Evolutionary conservation across 64 coral and sea anemone species (phyloP).

Genomic region (Montipora cactus): DNA sequence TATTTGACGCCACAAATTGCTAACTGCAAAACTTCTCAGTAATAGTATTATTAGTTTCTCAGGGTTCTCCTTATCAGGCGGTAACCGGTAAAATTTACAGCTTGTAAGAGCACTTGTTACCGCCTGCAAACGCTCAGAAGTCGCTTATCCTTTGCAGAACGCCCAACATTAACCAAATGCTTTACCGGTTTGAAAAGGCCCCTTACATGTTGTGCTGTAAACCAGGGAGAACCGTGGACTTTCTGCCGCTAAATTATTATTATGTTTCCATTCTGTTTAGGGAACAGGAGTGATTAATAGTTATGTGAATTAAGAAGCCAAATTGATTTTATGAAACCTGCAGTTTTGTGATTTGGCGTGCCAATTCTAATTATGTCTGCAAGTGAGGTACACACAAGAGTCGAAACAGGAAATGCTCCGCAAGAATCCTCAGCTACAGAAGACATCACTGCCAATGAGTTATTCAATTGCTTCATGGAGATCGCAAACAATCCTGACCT

Average conservation of each 20-base stretch:
- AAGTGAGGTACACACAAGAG: neutral
- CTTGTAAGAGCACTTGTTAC: too few species aligned
- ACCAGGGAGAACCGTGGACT: too few species aligned
- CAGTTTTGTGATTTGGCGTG: neutral
- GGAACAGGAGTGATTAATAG: neutral
- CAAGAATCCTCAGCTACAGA: constrained; percentile 25
- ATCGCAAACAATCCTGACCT: constrained; percentile 69
- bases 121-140: too few species aligned
- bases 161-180: too few species aligned
- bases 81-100: too few species aligned
- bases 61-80: too few species aligned
- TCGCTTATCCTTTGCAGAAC: too few species aligned
- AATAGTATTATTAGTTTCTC: too few species aligned
- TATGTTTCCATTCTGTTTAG: neutral
- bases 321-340: neutral
- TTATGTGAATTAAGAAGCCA: neutral
- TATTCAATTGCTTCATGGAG: constrained; percentile 97
- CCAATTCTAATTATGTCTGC: neutral
- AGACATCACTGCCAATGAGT: constrained; percentile 54
- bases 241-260: neutral
- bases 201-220: too few species aligned
- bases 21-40: too few species aligned
- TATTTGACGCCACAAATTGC: too few species aligned
- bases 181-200: too few species aligned
- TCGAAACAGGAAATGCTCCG: neutral